Percentiles rank a stretch among this genome's conserved stretches.
These are phyloP conservation scores for Tupaia tana DNA, from an alignment of 2,113 vertebrate genomes.

Conservation along the genomic window DNA sequence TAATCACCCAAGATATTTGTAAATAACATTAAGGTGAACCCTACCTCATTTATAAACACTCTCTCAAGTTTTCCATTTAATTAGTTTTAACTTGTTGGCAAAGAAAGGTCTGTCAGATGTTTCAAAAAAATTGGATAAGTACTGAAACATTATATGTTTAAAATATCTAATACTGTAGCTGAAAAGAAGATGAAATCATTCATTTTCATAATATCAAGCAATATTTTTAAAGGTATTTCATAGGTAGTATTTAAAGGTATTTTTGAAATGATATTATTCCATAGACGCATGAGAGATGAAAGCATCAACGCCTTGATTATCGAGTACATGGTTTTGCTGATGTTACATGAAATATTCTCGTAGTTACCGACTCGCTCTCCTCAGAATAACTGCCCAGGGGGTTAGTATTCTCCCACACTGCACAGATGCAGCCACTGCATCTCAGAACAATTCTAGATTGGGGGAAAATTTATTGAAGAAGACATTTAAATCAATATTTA, in stretches of 20 bases:
- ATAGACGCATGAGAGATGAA: not conserved
- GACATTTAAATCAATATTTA: not conserved
- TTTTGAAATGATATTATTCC: not conserved
- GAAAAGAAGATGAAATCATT: not conserved
- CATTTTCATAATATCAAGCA: not conserved
- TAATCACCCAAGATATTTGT: constrained; percentile 69
- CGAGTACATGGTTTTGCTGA: not conserved
- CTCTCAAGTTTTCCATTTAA: constrained; percentile 27
- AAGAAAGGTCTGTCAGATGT: constrained; percentile 36
- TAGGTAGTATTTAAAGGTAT: not conserved
- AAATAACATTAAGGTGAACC: constrained; percentile 23
- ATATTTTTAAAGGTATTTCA: no score
- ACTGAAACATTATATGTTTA: constrained; percentile 3
- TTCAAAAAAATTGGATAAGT: not conserved
- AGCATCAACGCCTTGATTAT: not conserved
- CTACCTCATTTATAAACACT: constrained; percentile 55
- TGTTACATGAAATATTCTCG: not conserved
- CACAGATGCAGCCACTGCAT: not conserved
- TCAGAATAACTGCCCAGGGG: not conserved
- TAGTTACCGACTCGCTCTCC: not conserved
- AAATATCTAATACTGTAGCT: not conserved
- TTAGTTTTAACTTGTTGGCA: constrained; percentile 25
- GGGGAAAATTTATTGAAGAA: not conserved
- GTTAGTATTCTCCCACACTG: not conserved
- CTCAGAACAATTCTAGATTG: not conserved